A percentile compares a stretch with the other conserved stretches of the same genome.
Conservation (phyloP, 2,888 invertebrate species). For the Diabrotica balteata region DNA sequence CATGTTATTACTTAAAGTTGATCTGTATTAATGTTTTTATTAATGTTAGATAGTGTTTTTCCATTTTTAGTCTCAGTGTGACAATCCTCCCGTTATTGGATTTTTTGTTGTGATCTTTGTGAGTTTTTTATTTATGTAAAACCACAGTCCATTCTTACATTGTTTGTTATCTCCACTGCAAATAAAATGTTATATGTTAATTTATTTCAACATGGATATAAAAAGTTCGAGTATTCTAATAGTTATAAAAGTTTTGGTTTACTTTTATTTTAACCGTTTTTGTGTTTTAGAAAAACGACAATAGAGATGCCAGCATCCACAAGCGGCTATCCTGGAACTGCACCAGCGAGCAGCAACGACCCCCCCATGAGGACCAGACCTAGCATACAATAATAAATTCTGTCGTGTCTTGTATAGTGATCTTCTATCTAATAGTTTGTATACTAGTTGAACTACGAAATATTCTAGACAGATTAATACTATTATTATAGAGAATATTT, state of each 20-base stretch:
- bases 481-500: slow-evolving; percentile 23
- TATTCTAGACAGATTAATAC: slow-evolving; percentile 40
- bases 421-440: slow-evolving; percentile 55
- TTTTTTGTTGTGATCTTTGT: too few relatives aligned
- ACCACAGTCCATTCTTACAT: too few relatives aligned
- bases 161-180: too few relatives aligned
- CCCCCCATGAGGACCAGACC: slow-evolving; percentile 57
- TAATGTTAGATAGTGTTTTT: too few relatives aligned
- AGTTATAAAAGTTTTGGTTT: not conserved
- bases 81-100: too few relatives aligned
- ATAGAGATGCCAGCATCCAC: slow-evolving; percentile 64
- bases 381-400: slow-evolving; percentile 56
- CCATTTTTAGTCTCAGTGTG: too few relatives aligned
- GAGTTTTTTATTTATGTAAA: too few relatives aligned
- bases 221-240: too few relatives aligned
- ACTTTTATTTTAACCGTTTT: slow-evolving; percentile 19
- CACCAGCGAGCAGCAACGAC: slow-evolving; percentile 52
- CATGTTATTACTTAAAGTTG: too few relatives aligned
- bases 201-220: too few relatives aligned
- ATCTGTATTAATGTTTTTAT: too few relatives aligned
- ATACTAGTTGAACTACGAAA: slow-evolving; percentile 51
- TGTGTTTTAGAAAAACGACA: slow-evolving; percentile 60
- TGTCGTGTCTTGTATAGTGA: slow-evolving; percentile 54
- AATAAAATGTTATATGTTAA: too few relatives aligned
- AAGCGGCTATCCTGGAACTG: slow-evolving; percentile 71